Percentiles rank a stretch among this genome's conserved stretches.
These are phyloP conservation scores for Hapalemur alaotrensis DNA, from an alignment of 2,797 vertebrate genomes.

Conservation along the genomic window DNA sequence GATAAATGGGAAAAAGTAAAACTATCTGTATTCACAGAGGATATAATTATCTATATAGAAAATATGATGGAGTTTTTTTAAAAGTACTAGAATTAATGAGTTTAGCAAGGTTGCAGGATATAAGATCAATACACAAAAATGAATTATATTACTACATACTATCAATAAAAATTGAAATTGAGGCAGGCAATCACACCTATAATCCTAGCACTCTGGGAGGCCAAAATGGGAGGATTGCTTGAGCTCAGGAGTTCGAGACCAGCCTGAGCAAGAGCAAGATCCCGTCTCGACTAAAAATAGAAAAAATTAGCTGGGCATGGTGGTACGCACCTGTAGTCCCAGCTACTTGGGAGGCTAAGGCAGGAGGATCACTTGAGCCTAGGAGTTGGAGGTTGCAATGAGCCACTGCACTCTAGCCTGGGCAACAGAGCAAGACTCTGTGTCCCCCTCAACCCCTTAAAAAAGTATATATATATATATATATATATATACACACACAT, in stretches of 20 bases:
- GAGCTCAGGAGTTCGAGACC: background rate
- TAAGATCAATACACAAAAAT: too few species aligned
- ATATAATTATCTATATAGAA: background rate
- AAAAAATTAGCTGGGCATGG: background rate
- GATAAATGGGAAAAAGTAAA: background rate
- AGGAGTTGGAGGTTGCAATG: background rate
- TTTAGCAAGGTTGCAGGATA: too few species aligned
- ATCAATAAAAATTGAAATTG: too few species aligned
- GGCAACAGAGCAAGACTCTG: background rate
- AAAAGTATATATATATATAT: too few species aligned
- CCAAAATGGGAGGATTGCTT: accelerated
- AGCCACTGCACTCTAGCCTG: background rate
- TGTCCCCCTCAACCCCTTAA: too few species aligned
- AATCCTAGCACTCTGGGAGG: too few species aligned
- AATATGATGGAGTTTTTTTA: background rate
- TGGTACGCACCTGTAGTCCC: background rate
- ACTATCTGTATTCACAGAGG: too few species aligned
- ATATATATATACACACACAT: too few species aligned
- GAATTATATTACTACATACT: too few species aligned
- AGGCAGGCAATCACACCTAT: background rate
- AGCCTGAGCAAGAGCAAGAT: background rate
- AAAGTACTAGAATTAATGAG: background rate
- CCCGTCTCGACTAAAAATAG: background rate
- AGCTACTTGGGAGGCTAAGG: background rate
- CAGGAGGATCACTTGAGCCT: background rate